Evolutionary conservation across 2,888 invertebrate species (phyloP).

Genomic region (Gymnocheta viridis): DNA sequence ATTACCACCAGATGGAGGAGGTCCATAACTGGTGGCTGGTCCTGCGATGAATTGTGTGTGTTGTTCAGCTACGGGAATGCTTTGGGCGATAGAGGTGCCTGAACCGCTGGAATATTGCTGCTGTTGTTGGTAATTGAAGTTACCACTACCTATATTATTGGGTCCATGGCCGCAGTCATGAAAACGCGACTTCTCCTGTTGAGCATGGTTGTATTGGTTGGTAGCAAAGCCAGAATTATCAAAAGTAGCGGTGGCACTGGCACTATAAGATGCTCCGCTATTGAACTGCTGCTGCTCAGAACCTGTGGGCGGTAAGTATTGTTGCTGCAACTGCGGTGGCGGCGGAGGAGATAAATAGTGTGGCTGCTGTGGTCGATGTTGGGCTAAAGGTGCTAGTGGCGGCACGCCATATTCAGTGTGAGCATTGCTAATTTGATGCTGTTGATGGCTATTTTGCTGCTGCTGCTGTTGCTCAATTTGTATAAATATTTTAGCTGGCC

Average conservation of each 20-base stretch:
- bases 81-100: slow-evolving; percentile 75
- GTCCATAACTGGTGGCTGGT: slow-evolving; percentile 75
- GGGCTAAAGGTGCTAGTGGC: slow-evolving; percentile 69
- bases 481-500: slow-evolving; percentile 39
- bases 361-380: slow-evolving; percentile 49
- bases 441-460: slow-evolving; percentile 25
- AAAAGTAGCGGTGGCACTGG: too few relatives aligned
- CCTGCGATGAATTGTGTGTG: slow-evolving; percentile 76
- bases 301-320: slow-evolving; percentile 67
- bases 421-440: slow-evolving; percentile 57
- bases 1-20: slow-evolving; percentile 76
- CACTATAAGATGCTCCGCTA: slow-evolving; percentile 60
- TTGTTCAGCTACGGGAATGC: slow-evolving; percentile 77
- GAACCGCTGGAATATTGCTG: slow-evolving; percentile 67
- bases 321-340: slow-evolving; percentile 66
- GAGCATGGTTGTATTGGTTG: slow-evolving; percentile 73
- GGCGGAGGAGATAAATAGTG: slow-evolving; percentile 69
- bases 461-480: slow-evolving; percentile 45
- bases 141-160: slow-evolving; percentile 77
- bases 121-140: slow-evolving; percentile 72
- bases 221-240: slow-evolving; percentile 75
- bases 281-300: slow-evolving; percentile 65
- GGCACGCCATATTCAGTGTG: slow-evolving; percentile 65
- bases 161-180: slow-evolving; percentile 81
- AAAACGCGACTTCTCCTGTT: slow-evolving; percentile 76